Percentiles rank a stretch among this genome's conserved stretches.
phyloP scores from a whole-genome alignment of 2,797 vertebrate genomes.

The Myotis planiceps region DNA sequence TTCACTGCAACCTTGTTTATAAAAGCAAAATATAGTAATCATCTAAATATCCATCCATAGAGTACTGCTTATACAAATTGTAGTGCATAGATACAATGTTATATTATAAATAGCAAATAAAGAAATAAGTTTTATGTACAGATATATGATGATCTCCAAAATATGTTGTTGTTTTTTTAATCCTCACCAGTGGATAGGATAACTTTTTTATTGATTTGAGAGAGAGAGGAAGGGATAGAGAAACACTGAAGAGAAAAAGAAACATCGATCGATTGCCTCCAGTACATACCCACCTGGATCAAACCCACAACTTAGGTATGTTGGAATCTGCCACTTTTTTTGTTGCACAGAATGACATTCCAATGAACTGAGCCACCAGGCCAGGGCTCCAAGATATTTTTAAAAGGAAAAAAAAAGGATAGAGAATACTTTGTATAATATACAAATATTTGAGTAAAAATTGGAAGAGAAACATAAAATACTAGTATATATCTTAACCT shows the following conservation, averaged over 20 bases:
- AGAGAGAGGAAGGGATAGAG: background rate
- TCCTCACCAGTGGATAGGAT: background rate
- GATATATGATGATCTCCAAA: background rate
- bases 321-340: background rate
- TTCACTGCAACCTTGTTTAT: background rate
- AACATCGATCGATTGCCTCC: background rate
- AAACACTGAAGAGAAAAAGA: background rate
- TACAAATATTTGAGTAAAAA: conserved; percentile 1
- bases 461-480: background rate
- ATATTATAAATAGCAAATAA: conserved; percentile 14
- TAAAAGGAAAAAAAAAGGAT: background rate
- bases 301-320: background rate
- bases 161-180: background rate
- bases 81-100: background rate
- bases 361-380: background rate
- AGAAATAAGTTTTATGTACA: background rate
- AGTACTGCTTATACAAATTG: background rate
- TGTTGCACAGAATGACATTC: background rate
- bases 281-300: background rate
- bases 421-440: background rate
- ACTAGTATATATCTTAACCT: background rate
- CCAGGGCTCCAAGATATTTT: background rate
- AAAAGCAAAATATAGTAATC: background rate
- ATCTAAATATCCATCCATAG: background rate
- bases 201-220: background rate